phyloP scores from a whole-genome alignment of 2,113 vertebrate species.

The Alethe diademata region DNA sequence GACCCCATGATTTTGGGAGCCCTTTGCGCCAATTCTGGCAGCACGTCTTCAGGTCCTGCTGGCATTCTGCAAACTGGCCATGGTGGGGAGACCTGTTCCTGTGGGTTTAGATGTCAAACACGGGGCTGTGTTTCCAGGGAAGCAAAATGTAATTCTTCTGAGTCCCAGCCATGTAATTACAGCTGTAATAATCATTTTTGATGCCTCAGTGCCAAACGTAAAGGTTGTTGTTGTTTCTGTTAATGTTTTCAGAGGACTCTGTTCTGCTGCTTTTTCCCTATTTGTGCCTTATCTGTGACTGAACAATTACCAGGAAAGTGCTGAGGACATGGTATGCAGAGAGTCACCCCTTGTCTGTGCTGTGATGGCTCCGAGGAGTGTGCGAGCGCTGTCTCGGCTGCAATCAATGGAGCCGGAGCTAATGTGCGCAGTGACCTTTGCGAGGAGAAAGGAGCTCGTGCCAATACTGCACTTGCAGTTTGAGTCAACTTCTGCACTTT shows the following conservation, averaged over 20 bases:
- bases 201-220: not conserved
- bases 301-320: constrained; percentile 2
- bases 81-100: not conserved
- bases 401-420: not conserved
- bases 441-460: not conserved
- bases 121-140: not conserved
- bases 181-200: constrained; percentile 13
- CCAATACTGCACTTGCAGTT: not conserved
- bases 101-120: not conserved
- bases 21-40: not conserved
- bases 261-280: not conserved
- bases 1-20: not conserved
- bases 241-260: not conserved
- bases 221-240: not conserved
- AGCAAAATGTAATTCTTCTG: not conserved
- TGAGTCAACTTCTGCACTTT: not conserved
- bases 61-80: accelerated
- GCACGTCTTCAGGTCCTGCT: accelerated
- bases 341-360: constrained; percentile 1
- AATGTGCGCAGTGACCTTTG: not conserved
- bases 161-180: not conserved
- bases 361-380: not conserved
- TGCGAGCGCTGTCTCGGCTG: not conserved
- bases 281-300: not conserved
- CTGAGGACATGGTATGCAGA: not conserved